These are phyloP conservation scores for Amblyjoppa fuscipennis DNA, from an alignment of 2,888 invertebrate species.

Conservation along the genomic window DNA sequence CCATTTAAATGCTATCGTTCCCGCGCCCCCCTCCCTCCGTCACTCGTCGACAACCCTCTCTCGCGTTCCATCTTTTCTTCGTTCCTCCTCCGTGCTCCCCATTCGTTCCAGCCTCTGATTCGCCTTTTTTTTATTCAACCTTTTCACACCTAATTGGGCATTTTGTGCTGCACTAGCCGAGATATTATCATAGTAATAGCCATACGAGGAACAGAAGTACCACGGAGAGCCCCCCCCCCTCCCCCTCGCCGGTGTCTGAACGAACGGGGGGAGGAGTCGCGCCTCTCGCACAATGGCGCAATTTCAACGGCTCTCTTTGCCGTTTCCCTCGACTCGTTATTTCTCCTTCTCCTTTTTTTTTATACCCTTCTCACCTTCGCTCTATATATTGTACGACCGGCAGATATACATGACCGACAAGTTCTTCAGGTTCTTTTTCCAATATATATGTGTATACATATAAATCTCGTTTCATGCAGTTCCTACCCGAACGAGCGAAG, in stretches of 20 bases:
- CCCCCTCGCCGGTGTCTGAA: background rate
- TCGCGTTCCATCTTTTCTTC: conserved; percentile 45
- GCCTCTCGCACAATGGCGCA: conserved; percentile 76
- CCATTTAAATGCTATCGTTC: conserved; percentile 73
- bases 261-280: background rate
- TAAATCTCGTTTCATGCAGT: conserved; percentile 9
- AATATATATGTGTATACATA: conserved; percentile 15
- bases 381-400: conserved; percentile 51
- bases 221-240: conserved; percentile 23
- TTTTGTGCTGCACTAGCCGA: conserved; percentile 78
- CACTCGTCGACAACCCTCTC: conserved; percentile 57
- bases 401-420: conserved; percentile 40
- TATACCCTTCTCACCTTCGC: conserved; percentile 41
- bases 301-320: conserved; percentile 72
- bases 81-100: conserved; percentile 34
- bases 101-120: conserved; percentile 45
- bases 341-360: conserved; percentile 29
- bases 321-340: conserved; percentile 56
- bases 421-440: conserved; percentile 52
- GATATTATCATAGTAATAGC: conserved; percentile 82
- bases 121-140: conserved; percentile 67
- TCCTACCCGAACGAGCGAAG: conserved; percentile 10
- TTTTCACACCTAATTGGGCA: conserved; percentile 82
- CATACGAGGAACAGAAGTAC: conserved; percentile 74
- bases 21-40: conserved; percentile 57